A percentile compares a stretch with the other conserved stretches of the same genome.
Evolutionary conservation across 92 coral and sea anemone species (phyloP).

Genomic region (Porites rus): DNA sequence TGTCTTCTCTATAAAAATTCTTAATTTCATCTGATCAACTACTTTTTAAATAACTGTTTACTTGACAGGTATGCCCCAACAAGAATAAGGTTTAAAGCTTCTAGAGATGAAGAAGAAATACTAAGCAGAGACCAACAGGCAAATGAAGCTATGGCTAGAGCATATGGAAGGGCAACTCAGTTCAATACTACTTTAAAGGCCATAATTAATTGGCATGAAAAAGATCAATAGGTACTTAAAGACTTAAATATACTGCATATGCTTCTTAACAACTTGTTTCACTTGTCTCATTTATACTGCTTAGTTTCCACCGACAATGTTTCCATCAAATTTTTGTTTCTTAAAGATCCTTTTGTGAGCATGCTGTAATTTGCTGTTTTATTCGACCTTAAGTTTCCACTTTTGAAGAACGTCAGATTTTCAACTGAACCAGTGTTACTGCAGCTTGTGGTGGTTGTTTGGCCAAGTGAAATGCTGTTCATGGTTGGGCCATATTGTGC

Average conservation of each 20-base stretch:
- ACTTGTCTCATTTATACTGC: too few species aligned
- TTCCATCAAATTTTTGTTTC: too few species aligned
- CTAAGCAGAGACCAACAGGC: conserved; percentile 11
- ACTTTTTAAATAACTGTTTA: not conserved
- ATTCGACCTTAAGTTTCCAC: not conserved
- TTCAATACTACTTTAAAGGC: conserved; percentile 37
- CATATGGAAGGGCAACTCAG: conserved; percentile 29
- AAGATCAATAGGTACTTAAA: not conserved
- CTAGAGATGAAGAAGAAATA: conserved; percentile 31
- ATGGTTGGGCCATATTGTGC: conserved; percentile 67
- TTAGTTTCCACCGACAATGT: too few species aligned
- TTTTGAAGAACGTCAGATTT: not conserved
- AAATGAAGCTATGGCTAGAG: conserved; percentile 38
- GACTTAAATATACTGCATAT: too few species aligned
- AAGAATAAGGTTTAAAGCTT: conserved; percentile 32
- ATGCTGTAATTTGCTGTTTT: not conserved
- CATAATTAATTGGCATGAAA: conserved; percentile 38
- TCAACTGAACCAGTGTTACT: conserved; percentile 67
- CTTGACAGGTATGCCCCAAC: not conserved
- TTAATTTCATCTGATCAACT: conserved; percentile 46
- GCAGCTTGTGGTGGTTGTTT: conserved; percentile 58
- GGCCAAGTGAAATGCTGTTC: conserved; percentile 36
- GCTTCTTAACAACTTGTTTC: too few species aligned
- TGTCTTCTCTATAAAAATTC: conserved; percentile 13
- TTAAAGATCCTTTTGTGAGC: too few species aligned